A percentile compares a stretch with the other conserved stretches of the same genome.
phyloP scores from a whole-genome alignment of 2,113 vertebrate genomes.

The Turdus rufiventris region DNA sequence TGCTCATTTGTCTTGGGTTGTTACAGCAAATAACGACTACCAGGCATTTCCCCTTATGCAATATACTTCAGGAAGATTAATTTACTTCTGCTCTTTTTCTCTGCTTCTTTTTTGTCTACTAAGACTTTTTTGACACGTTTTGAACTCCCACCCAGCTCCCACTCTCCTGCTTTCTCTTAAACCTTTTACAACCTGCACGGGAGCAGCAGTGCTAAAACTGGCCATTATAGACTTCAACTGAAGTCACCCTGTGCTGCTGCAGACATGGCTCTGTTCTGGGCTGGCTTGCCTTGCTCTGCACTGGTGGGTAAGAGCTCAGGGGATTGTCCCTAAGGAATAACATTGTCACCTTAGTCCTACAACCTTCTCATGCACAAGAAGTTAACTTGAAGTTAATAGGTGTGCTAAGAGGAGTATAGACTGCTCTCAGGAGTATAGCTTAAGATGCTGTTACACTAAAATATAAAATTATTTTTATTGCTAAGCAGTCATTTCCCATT shows the following conservation, averaged over 20 bases:
- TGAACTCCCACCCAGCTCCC: conserved; percentile 45
- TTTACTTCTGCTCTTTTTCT: conserved; percentile 72
- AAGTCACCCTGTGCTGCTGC: not conserved
- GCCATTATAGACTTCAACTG: not conserved
- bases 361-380: not conserved
- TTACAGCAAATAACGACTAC: conserved; percentile 85
- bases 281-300: not conserved
- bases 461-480: not conserved
- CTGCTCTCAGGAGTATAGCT: not conserved
- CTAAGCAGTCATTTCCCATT: not conserved
- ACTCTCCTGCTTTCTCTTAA: not conserved
- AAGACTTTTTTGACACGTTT: conserved; percentile 71
- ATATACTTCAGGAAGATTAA: conserved; percentile 85
- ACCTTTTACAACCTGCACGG: not conserved
- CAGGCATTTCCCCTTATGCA: conserved; percentile 77
- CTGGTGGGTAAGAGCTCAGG: not conserved
- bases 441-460: not conserved
- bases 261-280: not conserved
- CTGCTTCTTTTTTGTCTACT: conserved; percentile 77
- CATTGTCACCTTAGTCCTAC: not conserved
- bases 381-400: not conserved
- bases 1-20: conserved; percentile 88
- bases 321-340: not conserved
- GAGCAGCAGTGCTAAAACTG: not conserved
- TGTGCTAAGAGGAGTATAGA: not conserved